A percentile compares a stretch with the other conserved stretches of the same genome.
phyloP scores from a whole-genome alignment of 2,113 vertebrate species.

The Petromus typicus region DNA sequence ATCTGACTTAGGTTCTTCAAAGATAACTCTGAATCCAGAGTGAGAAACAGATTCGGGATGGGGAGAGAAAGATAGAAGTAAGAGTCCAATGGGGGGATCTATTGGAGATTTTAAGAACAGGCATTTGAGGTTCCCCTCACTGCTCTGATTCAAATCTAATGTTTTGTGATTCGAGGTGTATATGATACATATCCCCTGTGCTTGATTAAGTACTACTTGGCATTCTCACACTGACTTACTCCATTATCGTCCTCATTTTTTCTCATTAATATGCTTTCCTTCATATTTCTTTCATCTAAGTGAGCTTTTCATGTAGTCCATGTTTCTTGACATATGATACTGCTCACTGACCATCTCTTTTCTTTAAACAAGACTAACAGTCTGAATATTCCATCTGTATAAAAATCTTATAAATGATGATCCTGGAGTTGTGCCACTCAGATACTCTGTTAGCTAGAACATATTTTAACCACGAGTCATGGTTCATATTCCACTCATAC shows the following conservation, averaged over 20 bases:
- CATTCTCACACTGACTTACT: not conserved
- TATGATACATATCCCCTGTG: not conserved
- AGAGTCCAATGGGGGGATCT: not conserved
- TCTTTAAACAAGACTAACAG: constrained; percentile 22
- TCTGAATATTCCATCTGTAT: constrained; percentile 8
- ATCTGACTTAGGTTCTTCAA: not conserved
- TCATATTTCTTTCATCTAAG: not conserved
- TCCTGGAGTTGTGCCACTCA: not conserved
- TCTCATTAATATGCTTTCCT: not conserved
- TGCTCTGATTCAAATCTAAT: not conserved
- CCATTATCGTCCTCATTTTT: not conserved
- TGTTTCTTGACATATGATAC: not conserved
- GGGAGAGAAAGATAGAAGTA: not conserved
- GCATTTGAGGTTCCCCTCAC: not conserved
- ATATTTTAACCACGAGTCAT: constrained; percentile 36
- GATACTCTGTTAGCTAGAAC: constrained; percentile 26
- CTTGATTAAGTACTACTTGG: not conserved
- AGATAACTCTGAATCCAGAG: not conserved
- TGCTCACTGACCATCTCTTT: constrained; percentile 24
- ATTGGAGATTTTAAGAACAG: not conserved
- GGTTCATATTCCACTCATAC: not conserved
- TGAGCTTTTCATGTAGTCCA: constrained; percentile 29
- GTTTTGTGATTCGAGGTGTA: not conserved
- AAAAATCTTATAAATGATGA: constrained; percentile 9
- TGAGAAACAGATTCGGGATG: not conserved